Evolutionary conservation across 2,113 vertebrate genomes (phyloP).

Genomic region (Phyllopteryx taeniolatus): DNA sequence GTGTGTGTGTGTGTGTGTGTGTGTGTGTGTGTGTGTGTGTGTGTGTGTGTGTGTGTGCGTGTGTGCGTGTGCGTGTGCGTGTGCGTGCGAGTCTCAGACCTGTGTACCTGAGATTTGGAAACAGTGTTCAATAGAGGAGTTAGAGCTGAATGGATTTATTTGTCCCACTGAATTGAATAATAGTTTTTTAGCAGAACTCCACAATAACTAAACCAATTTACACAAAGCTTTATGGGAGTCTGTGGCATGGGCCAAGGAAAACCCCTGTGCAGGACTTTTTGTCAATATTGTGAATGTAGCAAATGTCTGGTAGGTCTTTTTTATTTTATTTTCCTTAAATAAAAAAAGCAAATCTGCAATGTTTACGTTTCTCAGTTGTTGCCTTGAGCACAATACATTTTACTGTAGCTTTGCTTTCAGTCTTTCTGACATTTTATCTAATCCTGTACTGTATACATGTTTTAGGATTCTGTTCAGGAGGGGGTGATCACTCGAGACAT

Average conservation of each 20-base stretch:
- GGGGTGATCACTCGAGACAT: constrained; percentile 94
- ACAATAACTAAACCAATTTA: not conserved
- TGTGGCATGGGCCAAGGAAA: too few species aligned
- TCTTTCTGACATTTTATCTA: not conserved
- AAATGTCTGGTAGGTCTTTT: too few species aligned
- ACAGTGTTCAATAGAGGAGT: not conserved
- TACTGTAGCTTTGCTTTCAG: not conserved
- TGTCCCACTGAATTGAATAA: not conserved
- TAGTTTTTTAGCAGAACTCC: not conserved
- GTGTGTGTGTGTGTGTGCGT: too few species aligned
- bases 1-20: not conserved
- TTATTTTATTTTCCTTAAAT: too few species aligned
- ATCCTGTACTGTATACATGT: constrained; percentile 15
- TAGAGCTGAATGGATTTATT: not conserved
- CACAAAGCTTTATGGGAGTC: not conserved
- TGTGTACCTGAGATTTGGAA: not conserved
- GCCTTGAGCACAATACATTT: not conserved
- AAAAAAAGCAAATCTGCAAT: too few species aligned
- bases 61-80: not conserved
- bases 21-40: not conserved
- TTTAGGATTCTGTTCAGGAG: constrained; percentile 91
- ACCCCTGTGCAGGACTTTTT: not conserved
- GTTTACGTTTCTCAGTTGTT: too few species aligned
- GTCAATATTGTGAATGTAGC: too few species aligned
- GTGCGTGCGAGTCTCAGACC: not conserved